Base-by-base conservation (phyloP, 1,140 invertebrate species). In the Arctopsyche grandis region DNA sequence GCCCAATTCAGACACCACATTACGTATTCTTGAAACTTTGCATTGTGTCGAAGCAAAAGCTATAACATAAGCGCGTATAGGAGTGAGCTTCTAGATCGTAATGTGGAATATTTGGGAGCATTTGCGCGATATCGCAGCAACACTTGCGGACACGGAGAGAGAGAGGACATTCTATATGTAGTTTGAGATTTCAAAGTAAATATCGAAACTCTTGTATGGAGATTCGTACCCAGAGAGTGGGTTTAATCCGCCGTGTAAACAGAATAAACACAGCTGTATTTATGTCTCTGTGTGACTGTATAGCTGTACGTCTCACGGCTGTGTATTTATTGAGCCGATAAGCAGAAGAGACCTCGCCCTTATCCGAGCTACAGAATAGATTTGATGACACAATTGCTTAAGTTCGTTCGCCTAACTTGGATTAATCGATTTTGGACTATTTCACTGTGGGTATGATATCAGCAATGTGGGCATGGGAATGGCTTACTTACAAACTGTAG, bases 251-350 rank as follows among this genome's bases (percentile, higher is more conserved):
- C 9, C 63, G 24, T 66, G 63, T 66, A 66, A 66, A 66, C 63
- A 66, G 29, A 38, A 38, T 52, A 52, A 52, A 52, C 16, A 52
- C 48, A 38, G 48, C 12, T 52, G 16, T 52, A 46, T 46, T 46
- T 46, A 52, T 14, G 48, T 3, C 48, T 52, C 12, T 16, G 48
- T 52, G 16, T 22, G 21, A 26, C 22, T 24, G 63, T 26, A 24
- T 9, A n/a, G n/a, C n/a, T n/a, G n/a, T n/a, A 21, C 16, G 21
- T 19, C 16, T 52, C 22, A 21, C 3, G 63, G 24, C 48, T 26
- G 56, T 10, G 48, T 76, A 76, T 76, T 76, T 76, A 76, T 76
- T 26, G 74, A 44, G 29, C 52, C 56, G 74, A 76, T 76, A 76
- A 76, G 74, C n/a, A 52, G 12, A 12, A 60, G 29, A 26, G 10